Evolutionary conservation across 2,113 vertebrate species (phyloP), one percentile per base, ranked within the genome.

Genomic region (Saccopteryx leptura): DNA sequence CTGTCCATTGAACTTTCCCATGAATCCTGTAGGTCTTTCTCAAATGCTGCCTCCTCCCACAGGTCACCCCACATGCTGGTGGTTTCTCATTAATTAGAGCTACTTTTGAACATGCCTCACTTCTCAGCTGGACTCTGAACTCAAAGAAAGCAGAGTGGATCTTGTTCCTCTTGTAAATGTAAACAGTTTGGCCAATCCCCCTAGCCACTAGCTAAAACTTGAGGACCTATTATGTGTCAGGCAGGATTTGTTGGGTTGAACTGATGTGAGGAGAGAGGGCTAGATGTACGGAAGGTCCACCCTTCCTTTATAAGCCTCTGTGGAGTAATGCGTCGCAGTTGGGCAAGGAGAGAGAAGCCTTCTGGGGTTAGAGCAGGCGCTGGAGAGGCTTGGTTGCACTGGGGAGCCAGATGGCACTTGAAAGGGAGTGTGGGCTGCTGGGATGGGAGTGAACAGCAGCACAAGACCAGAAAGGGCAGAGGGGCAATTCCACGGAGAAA

Each of bases 371-470:
- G 39, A 60, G 33, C 19, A 26, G 46, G 17, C 2, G 2, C 0
- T 2, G 18, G 91, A 4, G 28, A n/a, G 28, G 15, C 5, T 0
- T 2, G n/a, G 61, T 2, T 9, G 46, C 48, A 2, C 39, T 17
- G 28, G n/a, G 39, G 80, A 61, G 24, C 11, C 6, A 52, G 83
- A 14, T 4, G 50, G 19, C 33, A 13, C 26, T 9, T 31, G 39
- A 61, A 46, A 78, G n/a, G n/a, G 2, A 4, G 4, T 50, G 2
- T 8, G 56, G 31, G 17, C 39, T 28, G 1, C 33, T 18, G 24
- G n/a, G n/a, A 18, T 69, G 23, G 3, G 11, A 39, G 46, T 46
- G 18, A 54, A 28, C 18, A 52, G 52, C 9, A 31, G 6, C 28
- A 39, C 13, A 50, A 52, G 50, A 52, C 50, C 68, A 9, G 50